Evolutionary conservation across 2,888 invertebrate species (phyloP).

Genomic region (Piscicola geometra): DNA sequence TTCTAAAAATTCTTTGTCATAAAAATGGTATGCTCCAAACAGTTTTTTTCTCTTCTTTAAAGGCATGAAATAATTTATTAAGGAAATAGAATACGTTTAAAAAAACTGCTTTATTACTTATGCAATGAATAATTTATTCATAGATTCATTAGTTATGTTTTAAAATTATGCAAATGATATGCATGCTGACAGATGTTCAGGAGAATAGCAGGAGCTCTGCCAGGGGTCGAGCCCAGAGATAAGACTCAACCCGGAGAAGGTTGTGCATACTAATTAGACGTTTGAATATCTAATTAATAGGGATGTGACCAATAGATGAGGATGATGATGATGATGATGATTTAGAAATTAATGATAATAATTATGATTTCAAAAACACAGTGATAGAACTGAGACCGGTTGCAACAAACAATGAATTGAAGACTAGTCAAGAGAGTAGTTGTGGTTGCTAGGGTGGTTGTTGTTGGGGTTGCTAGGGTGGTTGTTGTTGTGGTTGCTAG

Average conservation of each 20-base stretch:
- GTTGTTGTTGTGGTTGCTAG: not conserved
- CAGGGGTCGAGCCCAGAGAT: slow-evolving; percentile 78
- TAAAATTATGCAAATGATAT: not conserved
- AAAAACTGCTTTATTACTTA: too few relatives aligned
- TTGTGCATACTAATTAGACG: slow-evolving; percentile 35
- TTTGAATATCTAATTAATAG: not conserved
- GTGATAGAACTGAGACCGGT: slow-evolving; percentile 35
- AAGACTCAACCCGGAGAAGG: slow-evolving; percentile 52
- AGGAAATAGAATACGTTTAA: too few relatives aligned
- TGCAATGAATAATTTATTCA: too few relatives aligned
- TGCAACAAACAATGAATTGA: not conserved
- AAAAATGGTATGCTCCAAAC: too few relatives aligned
- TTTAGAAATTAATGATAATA: not conserved
- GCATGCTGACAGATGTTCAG: slow-evolving; percentile 74
- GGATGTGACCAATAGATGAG: not conserved
- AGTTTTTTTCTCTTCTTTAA: too few relatives aligned
- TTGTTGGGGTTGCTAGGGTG: not conserved
- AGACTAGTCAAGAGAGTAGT: slow-evolving; percentile 22
- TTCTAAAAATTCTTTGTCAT: too few relatives aligned
- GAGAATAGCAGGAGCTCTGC: slow-evolving; percentile 93
- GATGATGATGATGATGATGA: not conserved
- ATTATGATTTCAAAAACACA: not conserved
- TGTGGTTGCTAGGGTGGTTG: slow-evolving; percentile 16
- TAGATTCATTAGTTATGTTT: not conserved
- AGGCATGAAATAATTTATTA: too few relatives aligned